Percentiles rank a stretch among this genome's conserved stretches.
Evolutionary conservation across 2,113 vertebrate genomes (phyloP).

Genomic region (Setophaga kirtlandii): DNA sequence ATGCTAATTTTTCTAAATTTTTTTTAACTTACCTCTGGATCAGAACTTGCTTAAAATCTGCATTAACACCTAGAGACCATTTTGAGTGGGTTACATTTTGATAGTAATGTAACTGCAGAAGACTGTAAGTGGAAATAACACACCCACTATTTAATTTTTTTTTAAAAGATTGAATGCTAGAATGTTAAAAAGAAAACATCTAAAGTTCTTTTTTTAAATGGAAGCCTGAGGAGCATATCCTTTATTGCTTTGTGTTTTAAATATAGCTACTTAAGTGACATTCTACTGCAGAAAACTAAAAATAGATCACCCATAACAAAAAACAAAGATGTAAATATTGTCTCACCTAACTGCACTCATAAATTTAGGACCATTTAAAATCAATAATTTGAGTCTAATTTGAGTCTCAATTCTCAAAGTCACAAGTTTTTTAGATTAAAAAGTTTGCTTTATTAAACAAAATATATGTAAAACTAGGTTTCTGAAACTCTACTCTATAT

Average conservation of each 20-base stretch:
- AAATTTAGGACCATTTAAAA: not conserved
- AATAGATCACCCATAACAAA: not conserved
- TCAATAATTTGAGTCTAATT: not conserved
- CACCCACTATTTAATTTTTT: not conserved
- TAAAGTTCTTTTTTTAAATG: not conserved
- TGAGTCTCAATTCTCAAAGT: not conserved
- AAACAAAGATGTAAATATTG: not conserved
- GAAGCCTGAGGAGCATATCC: not conserved
- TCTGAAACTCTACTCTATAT: not conserved
- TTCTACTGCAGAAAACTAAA: not conserved
- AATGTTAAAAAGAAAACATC: not conserved
- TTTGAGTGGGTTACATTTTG: not conserved
- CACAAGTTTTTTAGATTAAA: not conserved
- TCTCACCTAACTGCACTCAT: not conserved
- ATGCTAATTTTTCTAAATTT: not conserved
- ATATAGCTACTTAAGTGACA: not conserved
- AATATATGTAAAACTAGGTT: not conserved
- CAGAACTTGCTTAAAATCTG: not conserved
- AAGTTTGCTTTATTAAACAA: slow-evolving; percentile 1
- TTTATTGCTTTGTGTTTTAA: not conserved
- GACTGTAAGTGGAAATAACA: not conserved
- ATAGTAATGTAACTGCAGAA: not conserved
- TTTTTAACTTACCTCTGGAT: not conserved
- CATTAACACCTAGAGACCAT: not conserved
- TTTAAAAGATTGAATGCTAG: not conserved